Conservation (phyloP, 2,888 invertebrate species). For the Xylocampa areola region DNA sequence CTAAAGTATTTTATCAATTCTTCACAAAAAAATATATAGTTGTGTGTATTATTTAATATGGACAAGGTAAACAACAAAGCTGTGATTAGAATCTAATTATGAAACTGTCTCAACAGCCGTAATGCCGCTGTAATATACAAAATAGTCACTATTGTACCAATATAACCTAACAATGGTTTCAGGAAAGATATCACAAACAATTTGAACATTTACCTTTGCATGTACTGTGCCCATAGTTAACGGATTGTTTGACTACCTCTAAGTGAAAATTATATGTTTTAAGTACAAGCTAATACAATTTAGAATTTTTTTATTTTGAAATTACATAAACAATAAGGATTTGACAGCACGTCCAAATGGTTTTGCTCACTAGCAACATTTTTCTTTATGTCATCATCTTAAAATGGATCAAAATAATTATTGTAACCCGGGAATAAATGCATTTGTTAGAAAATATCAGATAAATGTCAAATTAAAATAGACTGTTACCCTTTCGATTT, state of each 20-base stretch:
- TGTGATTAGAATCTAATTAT: no score
- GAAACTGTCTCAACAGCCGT: no score
- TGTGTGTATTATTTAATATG: no score
- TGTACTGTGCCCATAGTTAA: slow-evolving; percentile 80
- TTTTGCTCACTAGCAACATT: slow-evolving; percentile 24
- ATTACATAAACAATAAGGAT: slow-evolving; percentile 71
- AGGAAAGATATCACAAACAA: background rate
- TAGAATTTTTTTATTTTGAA: slow-evolving; percentile 71
- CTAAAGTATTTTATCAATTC: no score
- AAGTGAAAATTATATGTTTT: slow-evolving; percentile 29
- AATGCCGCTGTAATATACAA: no score
- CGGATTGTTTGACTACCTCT: slow-evolving; percentile 29
- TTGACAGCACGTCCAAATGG: slow-evolving; percentile 48
- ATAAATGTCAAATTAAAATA: background rate
- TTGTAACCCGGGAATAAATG: background rate
- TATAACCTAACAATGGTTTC: slow-evolving; percentile 45
- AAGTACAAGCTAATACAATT: slow-evolving; percentile 55
- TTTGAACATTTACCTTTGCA: slow-evolving; percentile 74
- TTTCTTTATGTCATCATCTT: background rate
- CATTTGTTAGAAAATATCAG: background rate
- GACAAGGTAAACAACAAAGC: no score
- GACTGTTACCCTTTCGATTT: no score
- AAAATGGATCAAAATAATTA: background rate
- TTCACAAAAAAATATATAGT: no score
- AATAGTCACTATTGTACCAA: no score